phyloP scores from a whole-genome alignment of 2,888 invertebrate species.

The Schrankia costaestrigalis region DNA sequence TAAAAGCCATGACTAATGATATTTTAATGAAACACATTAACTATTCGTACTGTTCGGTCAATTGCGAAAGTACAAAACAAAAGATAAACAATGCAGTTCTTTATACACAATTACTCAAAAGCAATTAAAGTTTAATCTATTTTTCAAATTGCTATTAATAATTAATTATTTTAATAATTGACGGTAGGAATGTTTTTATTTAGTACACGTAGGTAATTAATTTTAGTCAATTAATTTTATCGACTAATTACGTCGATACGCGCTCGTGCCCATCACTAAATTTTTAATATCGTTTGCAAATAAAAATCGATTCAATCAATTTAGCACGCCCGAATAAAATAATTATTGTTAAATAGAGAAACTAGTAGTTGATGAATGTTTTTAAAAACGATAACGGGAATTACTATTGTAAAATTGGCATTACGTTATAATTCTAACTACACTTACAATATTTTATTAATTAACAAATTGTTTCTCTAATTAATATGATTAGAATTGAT shows the following conservation, averaged over 20 bases:
- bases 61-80: conserved; percentile 25
- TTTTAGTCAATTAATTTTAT: conserved; percentile 29
- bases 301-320: conserved; percentile 55
- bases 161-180: conserved; percentile 19
- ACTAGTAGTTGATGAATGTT: conserved; percentile 36
- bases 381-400: conserved; percentile 31
- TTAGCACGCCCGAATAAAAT: conserved; percentile 50
- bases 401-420: conserved; percentile 19
- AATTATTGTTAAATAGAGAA: conserved; percentile 48
- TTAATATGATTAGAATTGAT: conserved; percentile 18
- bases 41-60: conserved; percentile 17
- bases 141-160: conserved; percentile 15
- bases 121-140: conserved; percentile 22
- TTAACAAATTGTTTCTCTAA: conserved; percentile 23
- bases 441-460: conserved; percentile 24
- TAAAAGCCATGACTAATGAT: conserved; percentile 30
- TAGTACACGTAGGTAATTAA: conserved; percentile 18
- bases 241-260: conserved; percentile 28
- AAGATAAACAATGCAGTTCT: conserved; percentile 25
- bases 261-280: conserved; percentile 40
- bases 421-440: conserved; percentile 24
- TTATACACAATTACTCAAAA: conserved; percentile 11
- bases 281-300: conserved; percentile 48
- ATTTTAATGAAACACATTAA: conserved; percentile 35
- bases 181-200: conserved; percentile 14